Percentiles rank a stretch among this genome's conserved stretches.
Conservation (phyloP, 2,888 invertebrate genomes). For the Thymelicus sylvestris region DNA sequence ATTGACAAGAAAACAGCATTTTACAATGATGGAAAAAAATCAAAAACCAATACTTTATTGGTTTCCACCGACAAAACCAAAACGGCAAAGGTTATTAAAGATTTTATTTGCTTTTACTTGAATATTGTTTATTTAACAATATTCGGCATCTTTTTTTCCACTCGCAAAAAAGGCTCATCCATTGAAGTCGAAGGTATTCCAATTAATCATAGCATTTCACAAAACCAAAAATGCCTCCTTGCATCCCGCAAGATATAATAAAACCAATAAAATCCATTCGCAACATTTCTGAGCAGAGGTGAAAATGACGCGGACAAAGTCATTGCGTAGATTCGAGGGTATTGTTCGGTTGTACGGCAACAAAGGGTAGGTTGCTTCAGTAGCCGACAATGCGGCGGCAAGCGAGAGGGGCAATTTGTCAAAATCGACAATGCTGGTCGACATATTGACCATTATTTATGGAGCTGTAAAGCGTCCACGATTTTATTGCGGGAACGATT, state of each 20-base stretch:
- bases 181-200: conserved; percentile 60
- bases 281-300: conserved; percentile 69
- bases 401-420: conserved; percentile 81
- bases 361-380: conserved; percentile 69
- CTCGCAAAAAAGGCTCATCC: conserved; percentile 63
- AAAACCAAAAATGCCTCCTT: conserved; percentile 58
- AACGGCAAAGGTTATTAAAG: neutral
- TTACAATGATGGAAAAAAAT: neutral
- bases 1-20: no score
- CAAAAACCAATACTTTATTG: neutral
- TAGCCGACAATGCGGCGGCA: conserved; percentile 77
- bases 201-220: conserved; percentile 75
- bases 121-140: conserved; percentile 49
- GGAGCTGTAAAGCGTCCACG: conserved; percentile 72
- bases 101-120: conserved; percentile 63
- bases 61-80: neutral
- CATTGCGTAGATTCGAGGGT: conserved; percentile 63
- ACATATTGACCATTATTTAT: conserved; percentile 85
- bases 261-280: conserved; percentile 61
- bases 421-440: conserved; percentile 79
- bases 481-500: conserved; percentile 80
- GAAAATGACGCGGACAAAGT: conserved; percentile 81
- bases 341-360: conserved; percentile 61
- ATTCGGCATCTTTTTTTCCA: conserved; percentile 53
- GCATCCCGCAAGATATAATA: conserved; percentile 71